Evolutionary conservation across 2,797 vertebrate species (phyloP).

Genomic region (Zenarchopterus dispar): DNA sequence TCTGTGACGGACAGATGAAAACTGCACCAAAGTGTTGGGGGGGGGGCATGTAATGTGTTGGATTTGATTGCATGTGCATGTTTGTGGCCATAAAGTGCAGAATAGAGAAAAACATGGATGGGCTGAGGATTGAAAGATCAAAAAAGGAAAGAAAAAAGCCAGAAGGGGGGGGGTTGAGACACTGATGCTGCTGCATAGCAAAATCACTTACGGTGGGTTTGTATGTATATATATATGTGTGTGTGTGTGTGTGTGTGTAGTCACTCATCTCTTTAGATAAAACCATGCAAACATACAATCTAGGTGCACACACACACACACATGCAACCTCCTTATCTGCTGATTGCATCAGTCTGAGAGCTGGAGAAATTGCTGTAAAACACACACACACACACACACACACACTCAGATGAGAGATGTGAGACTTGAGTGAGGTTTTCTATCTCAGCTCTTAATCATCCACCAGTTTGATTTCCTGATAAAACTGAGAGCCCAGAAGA

Average conservation of each 20-base stretch:
- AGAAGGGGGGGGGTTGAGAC: too few relatives aligned
- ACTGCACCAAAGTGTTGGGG: slow-evolving; percentile 21
- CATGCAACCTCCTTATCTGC: slow-evolving; percentile 52
- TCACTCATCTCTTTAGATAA: too few relatives aligned
- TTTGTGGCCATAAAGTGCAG: slow-evolving; percentile 20
- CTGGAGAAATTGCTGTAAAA: slow-evolving; percentile 48
- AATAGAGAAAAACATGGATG: not conserved
- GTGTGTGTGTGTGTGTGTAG: not conserved
- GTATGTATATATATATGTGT: not conserved
- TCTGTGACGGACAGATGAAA: slow-evolving; percentile 54
- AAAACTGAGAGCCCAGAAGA: slow-evolving; percentile 38
- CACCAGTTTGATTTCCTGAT: slow-evolving; percentile 52
- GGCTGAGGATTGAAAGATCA: slow-evolving; percentile 13
- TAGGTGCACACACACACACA: slow-evolving; percentile 11
- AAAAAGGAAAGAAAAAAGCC: slow-evolving; percentile 12
- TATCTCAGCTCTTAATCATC: slow-evolving; percentile 60
- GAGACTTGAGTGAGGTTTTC: slow-evolving; percentile 34
- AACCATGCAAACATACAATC: slow-evolving; percentile 49
- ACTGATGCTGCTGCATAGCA: slow-evolving; percentile 58
- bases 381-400: slow-evolving; percentile 23
- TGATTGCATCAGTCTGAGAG: slow-evolving; percentile 71
- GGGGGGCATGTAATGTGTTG: slow-evolving; percentile 29
- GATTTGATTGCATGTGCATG: slow-evolving; percentile 46
- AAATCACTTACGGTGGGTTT: slow-evolving; percentile 52
- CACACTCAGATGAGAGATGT: slow-evolving; percentile 19